phyloP scores from a whole-genome alignment of 2,888 invertebrate genomes.

The Eupithecia subfuscata region DNA sequence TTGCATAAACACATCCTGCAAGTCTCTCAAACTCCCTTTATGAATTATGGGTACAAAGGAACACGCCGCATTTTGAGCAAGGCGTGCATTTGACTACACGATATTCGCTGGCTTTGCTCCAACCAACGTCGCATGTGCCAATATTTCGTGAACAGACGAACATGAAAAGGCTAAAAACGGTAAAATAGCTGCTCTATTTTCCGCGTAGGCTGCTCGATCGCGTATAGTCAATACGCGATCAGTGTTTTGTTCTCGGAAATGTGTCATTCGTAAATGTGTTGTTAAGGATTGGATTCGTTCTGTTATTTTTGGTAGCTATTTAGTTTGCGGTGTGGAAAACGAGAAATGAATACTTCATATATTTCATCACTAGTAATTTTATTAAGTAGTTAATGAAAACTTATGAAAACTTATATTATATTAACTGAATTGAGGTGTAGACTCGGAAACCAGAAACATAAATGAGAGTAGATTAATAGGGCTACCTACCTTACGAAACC shows the following conservation, averaged over 20 bases:
- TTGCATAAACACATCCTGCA: not conserved
- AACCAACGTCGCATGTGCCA: slow-evolving; percentile 30
- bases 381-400: too few species aligned
- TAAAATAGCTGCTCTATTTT: slow-evolving; percentile 27
- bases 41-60: slow-evolving; percentile 20
- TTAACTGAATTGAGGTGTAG: too few species aligned
- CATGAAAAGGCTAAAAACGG: slow-evolving; percentile 30
- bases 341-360: not conserved
- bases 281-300: not conserved
- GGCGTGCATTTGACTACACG: slow-evolving; percentile 34
- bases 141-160: slow-evolving; percentile 31
- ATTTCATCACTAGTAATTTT: too few species aligned
- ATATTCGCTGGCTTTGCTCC: slow-evolving; percentile 32
- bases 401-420: too few species aligned
- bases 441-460: too few species aligned
- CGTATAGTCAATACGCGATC: not conserved
- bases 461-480: too few species aligned
- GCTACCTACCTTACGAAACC: too few species aligned
- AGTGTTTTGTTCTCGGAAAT: not conserved
- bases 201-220: slow-evolving; percentile 7
- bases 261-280: not conserved
- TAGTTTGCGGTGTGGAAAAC: not conserved
- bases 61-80: slow-evolving; percentile 4
- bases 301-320: not conserved
- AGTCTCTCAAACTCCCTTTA: slow-evolving; percentile 9